phyloP scores from a whole-genome alignment of 2,113 vertebrate genomes.

The Macrotis lagotis region DNA sequence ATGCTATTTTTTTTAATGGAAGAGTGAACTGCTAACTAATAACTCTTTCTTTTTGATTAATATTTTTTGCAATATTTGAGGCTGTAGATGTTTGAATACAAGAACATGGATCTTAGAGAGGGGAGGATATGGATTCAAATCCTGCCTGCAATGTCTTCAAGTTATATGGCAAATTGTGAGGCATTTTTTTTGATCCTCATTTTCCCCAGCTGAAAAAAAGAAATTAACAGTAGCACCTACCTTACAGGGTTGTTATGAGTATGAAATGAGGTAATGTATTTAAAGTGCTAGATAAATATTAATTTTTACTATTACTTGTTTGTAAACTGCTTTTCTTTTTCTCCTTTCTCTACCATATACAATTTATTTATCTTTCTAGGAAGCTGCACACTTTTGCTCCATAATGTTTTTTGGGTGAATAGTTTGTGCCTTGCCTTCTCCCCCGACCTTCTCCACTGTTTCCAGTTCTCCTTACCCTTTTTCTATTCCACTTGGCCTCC shows the following conservation, averaged over 20 bases:
- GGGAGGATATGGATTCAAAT: too few species aligned
- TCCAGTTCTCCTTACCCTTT: not conserved
- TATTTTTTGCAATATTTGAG: too few species aligned
- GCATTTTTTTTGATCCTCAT: too few species aligned
- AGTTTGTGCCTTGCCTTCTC: not conserved
- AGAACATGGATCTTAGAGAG: too few species aligned
- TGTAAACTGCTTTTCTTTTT: not conserved
- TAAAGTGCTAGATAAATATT: not conserved
- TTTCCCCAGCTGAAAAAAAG: not conserved
- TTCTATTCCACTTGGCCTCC: slow-evolving; percentile 40
- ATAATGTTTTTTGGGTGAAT: not conserved
- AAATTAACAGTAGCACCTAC: not conserved
- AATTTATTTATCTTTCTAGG: not conserved
- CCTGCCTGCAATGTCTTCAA: too few species aligned
- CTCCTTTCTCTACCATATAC: not conserved
- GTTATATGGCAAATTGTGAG: too few species aligned
- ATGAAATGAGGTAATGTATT: not conserved
- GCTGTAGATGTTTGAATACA: too few species aligned
- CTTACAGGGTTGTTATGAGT: not conserved
- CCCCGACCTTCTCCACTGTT: not conserved
- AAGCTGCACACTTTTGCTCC: not conserved
- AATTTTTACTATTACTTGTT: not conserved
- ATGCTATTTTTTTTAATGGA: too few species aligned
- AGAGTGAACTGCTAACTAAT: too few species aligned
- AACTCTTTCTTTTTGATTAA: too few species aligned